phyloP scores from a whole-genome alignment of 2,113 vertebrate species.

The Herpetotheres cachinnans region DNA sequence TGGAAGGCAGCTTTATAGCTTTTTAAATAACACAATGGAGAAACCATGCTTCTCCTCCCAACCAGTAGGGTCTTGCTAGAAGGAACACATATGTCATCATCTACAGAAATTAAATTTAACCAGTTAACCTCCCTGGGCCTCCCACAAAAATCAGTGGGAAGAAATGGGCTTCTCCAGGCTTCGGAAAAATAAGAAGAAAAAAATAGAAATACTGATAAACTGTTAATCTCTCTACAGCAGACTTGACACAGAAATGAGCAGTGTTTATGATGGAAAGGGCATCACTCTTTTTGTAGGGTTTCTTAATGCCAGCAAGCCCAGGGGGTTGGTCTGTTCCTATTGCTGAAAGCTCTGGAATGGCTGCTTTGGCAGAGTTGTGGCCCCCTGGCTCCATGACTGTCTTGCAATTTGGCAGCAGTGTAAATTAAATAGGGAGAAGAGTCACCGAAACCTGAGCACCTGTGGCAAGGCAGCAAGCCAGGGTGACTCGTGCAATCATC shows the following conservation, averaged over 20 bases:
- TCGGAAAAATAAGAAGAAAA: neutral
- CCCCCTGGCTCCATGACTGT: neutral
- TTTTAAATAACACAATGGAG: neutral
- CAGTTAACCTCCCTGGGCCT: fast-evolving
- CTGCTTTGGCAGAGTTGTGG: neutral
- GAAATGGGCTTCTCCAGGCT: neutral
- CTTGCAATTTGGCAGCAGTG: neutral
- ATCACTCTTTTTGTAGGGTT: neutral
- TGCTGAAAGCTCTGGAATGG: neutral
- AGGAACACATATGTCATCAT: neutral
- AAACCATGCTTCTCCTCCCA: neutral
- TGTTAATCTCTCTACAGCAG: neutral
- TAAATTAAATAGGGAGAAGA: constrained; percentile 33
- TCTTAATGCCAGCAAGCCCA: neutral
- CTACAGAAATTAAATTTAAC: neutral
- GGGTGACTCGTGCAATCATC: neutral
- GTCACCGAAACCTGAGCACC: neutral
- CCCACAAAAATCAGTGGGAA: neutral
- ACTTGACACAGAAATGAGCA: neutral
- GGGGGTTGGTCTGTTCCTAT: neutral
- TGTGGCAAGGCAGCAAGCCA: neutral
- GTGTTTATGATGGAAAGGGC: neutral
- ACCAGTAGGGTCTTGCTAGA: neutral
- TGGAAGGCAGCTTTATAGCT: neutral
- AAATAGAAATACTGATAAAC: neutral